Conservation (phyloP, 2,113 vertebrate species). For the Pygoscelis adeliae region DNA sequence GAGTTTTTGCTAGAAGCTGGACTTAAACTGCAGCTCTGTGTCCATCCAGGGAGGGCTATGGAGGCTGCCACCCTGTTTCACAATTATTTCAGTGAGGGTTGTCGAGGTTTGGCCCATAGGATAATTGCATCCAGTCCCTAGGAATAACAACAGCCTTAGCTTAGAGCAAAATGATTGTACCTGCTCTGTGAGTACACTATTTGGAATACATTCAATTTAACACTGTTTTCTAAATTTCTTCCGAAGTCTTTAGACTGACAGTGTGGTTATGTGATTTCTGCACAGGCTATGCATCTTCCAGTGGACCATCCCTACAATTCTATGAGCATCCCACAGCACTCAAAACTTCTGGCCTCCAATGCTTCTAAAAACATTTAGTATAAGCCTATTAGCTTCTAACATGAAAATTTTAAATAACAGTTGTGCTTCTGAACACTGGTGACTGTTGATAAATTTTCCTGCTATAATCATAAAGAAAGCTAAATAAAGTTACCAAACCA, state of each 20-base stretch:
- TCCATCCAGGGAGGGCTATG: background rate
- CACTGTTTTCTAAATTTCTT: background rate
- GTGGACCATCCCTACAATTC: background rate
- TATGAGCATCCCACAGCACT: background rate
- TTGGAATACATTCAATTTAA: background rate
- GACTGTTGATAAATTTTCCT: background rate
- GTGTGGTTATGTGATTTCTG: background rate
- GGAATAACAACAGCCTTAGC: background rate
- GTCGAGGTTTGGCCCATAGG: background rate
- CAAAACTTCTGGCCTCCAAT: background rate
- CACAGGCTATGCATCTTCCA: background rate
- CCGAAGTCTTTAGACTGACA: background rate
- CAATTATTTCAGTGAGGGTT: background rate
- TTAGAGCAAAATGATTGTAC: background rate
- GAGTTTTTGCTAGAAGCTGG: background rate
- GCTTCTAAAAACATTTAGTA: background rate
- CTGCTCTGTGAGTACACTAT: background rate
- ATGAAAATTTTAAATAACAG: background rate
- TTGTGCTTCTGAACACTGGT: background rate
- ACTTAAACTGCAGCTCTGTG: background rate
- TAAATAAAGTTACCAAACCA: background rate
- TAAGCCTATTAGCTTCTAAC: background rate
- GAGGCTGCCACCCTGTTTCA: background rate
- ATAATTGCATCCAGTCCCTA: background rate
- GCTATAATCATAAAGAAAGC: background rate